phyloP scores from a whole-genome alignment of 2,888 invertebrate species.

The Meghimatium bilineatum region DNA sequence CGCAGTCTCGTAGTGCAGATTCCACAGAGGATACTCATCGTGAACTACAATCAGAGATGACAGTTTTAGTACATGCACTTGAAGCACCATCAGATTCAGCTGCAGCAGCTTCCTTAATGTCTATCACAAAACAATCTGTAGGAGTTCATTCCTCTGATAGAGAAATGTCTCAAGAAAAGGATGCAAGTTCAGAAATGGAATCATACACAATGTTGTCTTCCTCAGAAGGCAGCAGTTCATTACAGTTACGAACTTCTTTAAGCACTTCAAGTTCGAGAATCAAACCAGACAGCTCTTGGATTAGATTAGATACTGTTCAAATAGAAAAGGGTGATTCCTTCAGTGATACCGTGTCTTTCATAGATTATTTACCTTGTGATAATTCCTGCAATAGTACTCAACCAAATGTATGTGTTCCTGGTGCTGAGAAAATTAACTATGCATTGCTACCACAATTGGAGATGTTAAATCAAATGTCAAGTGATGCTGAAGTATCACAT shows the following conservation, averaged over 20 bases:
- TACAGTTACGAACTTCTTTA: constrained; percentile 16
- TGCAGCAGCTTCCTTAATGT: background rate
- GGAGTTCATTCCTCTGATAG: background rate
- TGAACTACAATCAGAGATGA: constrained; percentile 54
- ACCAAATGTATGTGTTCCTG: background rate
- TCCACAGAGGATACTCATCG: constrained; percentile 68
- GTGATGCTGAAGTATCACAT: background rate
- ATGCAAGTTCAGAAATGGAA: constrained; percentile 32
- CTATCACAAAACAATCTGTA: background rate
- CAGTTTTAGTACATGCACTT: background rate
- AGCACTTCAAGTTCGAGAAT: constrained; percentile 36
- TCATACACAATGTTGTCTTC: constrained; percentile 12
- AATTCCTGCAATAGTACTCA: background rate
- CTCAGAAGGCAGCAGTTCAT: constrained; percentile 39
- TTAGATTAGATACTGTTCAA: constrained; percentile 6
- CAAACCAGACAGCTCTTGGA: constrained; percentile 55
- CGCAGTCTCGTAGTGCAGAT: constrained; percentile 69
- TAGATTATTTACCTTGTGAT: constrained; percentile 4
- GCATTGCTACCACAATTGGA: background rate
- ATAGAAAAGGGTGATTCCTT: background rate
- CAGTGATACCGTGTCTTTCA: background rate
- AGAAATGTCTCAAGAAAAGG: constrained; percentile 31
- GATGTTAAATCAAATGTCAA: too few relatives aligned
- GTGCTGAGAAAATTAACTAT: background rate
- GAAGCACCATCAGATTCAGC: background rate